Conservation (phyloP, 2,888 invertebrate species). For the Prenolepis imparis region DNA sequence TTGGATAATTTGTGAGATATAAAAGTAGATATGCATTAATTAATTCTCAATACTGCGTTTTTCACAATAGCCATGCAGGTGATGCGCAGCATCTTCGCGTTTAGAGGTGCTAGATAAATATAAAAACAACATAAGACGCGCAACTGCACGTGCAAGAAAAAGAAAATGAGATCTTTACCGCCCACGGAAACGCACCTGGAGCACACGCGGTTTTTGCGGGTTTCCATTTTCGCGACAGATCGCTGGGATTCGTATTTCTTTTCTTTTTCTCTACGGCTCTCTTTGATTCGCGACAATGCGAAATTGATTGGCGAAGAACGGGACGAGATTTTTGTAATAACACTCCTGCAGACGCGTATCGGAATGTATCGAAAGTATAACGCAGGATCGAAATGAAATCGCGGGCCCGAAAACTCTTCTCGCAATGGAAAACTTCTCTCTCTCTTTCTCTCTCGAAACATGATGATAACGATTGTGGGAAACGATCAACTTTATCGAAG, state of each 20-base stretch:
- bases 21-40: background rate
- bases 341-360: conserved; percentile 17
- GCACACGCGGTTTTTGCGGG: conserved; percentile 11
- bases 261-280: background rate
- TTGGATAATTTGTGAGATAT: background rate
- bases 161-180: conserved; percentile 38
- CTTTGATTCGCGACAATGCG: conserved; percentile 19
- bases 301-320: conserved; percentile 52
- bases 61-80: background rate
- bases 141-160: conserved; percentile 8
- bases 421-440: conserved; percentile 22
- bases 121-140: conserved; percentile 24
- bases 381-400: conserved; percentile 39
- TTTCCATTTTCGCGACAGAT: conserved; percentile 39
- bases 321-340: conserved; percentile 32
- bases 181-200: conserved; percentile 37
- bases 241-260: background rate
- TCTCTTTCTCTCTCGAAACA: conserved; percentile 8
- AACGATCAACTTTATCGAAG: conserved; percentile 46
- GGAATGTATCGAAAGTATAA: conserved; percentile 23
- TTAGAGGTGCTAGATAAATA: conserved; percentile 4
- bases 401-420: conserved; percentile 18
- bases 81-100: background rate
- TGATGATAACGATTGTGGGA: conserved; percentile 42
- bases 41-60: conserved; percentile 8